phyloP scores from a whole-genome alignment of 2,888 invertebrate genomes.

The Germaria angustata region DNA sequence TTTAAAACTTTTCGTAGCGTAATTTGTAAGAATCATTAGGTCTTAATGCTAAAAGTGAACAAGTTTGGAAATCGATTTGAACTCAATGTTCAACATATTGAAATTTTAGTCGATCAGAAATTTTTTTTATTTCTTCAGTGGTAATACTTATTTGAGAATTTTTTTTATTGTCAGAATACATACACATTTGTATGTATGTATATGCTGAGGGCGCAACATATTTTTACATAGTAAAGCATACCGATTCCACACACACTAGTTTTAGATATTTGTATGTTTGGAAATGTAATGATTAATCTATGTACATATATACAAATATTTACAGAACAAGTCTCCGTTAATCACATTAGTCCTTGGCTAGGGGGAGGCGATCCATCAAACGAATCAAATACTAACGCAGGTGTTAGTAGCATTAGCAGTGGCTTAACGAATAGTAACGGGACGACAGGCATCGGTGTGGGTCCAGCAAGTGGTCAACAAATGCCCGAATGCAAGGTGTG shows the following conservation, averaged over 20 bases:
- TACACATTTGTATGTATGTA: not conserved
- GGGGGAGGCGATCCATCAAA: conserved; percentile 84
- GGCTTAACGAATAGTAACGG: conserved; percentile 60
- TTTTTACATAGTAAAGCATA: not conserved
- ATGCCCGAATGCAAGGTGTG: conserved; percentile 94
- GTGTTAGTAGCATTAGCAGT: conserved; percentile 42
- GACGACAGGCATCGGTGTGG: conserved; percentile 33
- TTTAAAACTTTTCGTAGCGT: too few relatives aligned
- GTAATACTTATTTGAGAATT: too few relatives aligned
- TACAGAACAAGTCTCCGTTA: conserved; percentile 95
- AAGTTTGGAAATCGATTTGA: too few relatives aligned
- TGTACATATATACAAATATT: not conserved
- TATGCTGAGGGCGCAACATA: not conserved
- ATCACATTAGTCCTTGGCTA: conserved; percentile 96
- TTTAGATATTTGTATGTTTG: not conserved
- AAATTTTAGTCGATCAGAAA: too few relatives aligned
- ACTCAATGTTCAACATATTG: too few relatives aligned
- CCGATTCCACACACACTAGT: not conserved
- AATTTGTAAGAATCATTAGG: too few relatives aligned
- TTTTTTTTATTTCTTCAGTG: too few relatives aligned
- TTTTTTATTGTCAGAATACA: not conserved
- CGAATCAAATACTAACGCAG: conserved; percentile 74
- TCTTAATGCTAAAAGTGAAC: too few relatives aligned
- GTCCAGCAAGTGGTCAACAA: conserved; percentile 73
- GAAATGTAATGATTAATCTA: not conserved